phyloP scores from a whole-genome alignment of 2,113 vertebrate species.

The Corythoichthys haematopterus region DNA sequence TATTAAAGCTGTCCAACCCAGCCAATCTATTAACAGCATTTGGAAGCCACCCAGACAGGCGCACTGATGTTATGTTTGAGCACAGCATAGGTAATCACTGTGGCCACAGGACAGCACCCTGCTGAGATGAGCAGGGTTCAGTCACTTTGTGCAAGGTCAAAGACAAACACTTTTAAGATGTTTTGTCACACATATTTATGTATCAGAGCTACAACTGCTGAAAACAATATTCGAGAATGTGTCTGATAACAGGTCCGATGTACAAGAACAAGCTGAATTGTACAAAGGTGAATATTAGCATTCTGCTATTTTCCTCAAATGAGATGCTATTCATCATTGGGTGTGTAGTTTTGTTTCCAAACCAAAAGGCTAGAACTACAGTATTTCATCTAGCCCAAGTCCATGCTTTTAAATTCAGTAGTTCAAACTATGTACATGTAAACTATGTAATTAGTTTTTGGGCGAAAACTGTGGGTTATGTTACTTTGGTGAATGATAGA shows the following conservation, averaged over 20 bases:
- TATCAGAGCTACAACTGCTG: neutral
- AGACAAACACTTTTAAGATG: neutral
- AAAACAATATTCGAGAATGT: neutral
- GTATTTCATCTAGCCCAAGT: neutral
- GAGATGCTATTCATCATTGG: neutral
- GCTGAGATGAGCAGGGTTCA: neutral
- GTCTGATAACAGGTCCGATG: slow-evolving; percentile 22
- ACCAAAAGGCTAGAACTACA: neutral
- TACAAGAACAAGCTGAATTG: slow-evolving; percentile 1
- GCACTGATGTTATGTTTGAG: slow-evolving; percentile 36
- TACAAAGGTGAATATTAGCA: neutral
- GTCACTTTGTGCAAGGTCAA: slow-evolving; percentile 6
- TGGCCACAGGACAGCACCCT: slow-evolving; percentile 10
- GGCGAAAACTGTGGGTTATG: neutral
- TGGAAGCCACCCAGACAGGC: slow-evolving; percentile 39
- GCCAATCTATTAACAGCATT: slow-evolving; percentile 53
- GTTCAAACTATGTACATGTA: neutral
- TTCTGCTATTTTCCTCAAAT: neutral
- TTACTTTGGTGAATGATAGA: neutral
- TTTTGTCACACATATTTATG: neutral
- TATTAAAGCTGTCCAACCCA: slow-evolving; percentile 62
- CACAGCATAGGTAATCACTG: slow-evolving; percentile 12
- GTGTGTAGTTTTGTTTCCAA: neutral
- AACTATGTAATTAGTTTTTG: neutral
- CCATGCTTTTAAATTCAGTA: neutral